phyloP scores from a whole-genome alignment of 2,888 invertebrate species.

The Leptopilina drosophilae region DNA sequence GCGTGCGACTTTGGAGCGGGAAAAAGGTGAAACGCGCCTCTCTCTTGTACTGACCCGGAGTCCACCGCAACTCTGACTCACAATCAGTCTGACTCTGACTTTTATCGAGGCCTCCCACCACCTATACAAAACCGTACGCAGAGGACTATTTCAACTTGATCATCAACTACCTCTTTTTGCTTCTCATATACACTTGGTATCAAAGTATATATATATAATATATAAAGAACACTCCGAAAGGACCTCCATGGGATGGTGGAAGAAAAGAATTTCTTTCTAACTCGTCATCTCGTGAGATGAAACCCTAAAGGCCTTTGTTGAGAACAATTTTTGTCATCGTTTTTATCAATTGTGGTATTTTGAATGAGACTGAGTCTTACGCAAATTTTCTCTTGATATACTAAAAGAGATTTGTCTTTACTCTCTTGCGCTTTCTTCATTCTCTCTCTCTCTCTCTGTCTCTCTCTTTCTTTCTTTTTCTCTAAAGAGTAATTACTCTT shows the following conservation, averaged over 20 bases:
- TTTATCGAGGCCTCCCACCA: slow-evolving; percentile 75
- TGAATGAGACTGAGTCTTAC: not conserved
- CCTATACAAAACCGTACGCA: slow-evolving; percentile 47
- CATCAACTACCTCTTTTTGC: slow-evolving; percentile 42
- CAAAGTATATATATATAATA: not conserved
- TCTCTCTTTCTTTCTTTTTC: too few relatives aligned
- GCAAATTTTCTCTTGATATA: not conserved
- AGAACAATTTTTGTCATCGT: not conserved
- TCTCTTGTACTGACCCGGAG: slow-evolving; percentile 63
- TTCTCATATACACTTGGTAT: not conserved
- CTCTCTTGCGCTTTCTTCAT: too few relatives aligned
- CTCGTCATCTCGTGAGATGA: slow-evolving; percentile 4
- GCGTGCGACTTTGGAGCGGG: slow-evolving; percentile 40
- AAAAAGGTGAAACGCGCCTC: slow-evolving; percentile 49
- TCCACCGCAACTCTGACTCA: slow-evolving; percentile 75
- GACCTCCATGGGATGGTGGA: not conserved
- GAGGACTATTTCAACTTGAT: slow-evolving; percentile 48
- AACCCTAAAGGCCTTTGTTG: slow-evolving; percentile 15
- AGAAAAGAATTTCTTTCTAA: slow-evolving; percentile 36
- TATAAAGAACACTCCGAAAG: slow-evolving; percentile 5
- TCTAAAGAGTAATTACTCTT: too few relatives aligned
- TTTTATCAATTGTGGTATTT: not conserved
- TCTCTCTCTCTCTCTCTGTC: too few relatives aligned
- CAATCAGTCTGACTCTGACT: slow-evolving; percentile 72
- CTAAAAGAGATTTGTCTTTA: too few relatives aligned